A percentile compares a stretch with the other conserved stretches of the same genome.
phyloP scores from a whole-genome alignment of 2,888 invertebrate genomes.

The Hedychridium roseum region DNA sequence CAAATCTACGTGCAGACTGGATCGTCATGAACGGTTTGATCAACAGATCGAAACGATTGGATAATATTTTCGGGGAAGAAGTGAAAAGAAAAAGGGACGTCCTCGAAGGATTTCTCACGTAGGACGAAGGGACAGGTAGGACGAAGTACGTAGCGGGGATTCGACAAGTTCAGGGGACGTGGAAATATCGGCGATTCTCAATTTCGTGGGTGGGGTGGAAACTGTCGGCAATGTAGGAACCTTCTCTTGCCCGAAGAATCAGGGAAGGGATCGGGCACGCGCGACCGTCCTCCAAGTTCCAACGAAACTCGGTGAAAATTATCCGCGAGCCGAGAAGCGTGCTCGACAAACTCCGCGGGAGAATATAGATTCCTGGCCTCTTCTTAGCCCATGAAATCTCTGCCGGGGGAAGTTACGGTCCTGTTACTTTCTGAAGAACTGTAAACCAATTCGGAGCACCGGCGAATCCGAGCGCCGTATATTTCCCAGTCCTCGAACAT shows the following conservation, averaged over 20 bases:
- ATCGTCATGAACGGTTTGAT: no score
- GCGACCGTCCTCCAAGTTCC: conserved; percentile 32
- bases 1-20: no score
- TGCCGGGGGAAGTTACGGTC: conserved; percentile 15
- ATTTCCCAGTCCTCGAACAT: not conserved
- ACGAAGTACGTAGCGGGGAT: conserved; percentile 8
- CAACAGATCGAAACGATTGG: no score
- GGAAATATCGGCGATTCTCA: conserved; percentile 20
- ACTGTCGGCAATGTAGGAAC: conserved; percentile 18
- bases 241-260: conserved; percentile 28
- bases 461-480: conserved; percentile 3
- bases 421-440: conserved; percentile 16
- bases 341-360: conserved; percentile 41
- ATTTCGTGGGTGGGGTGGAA: conserved; percentile 21
- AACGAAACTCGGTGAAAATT: conserved; percentile 44
- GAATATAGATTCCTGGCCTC: no score
- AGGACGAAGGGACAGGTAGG: not conserved
- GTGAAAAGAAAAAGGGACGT: no score
- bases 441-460: conserved; percentile 21
- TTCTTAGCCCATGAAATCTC: no score
- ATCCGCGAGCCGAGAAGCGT: conserved; percentile 37
- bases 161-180: conserved; percentile 11
- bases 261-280: no score
- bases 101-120: conserved; percentile 3
- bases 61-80: no score